Base-by-base conservation (phyloP, 2,888 invertebrate genomes). In the Itoplectis maculator region DNA sequence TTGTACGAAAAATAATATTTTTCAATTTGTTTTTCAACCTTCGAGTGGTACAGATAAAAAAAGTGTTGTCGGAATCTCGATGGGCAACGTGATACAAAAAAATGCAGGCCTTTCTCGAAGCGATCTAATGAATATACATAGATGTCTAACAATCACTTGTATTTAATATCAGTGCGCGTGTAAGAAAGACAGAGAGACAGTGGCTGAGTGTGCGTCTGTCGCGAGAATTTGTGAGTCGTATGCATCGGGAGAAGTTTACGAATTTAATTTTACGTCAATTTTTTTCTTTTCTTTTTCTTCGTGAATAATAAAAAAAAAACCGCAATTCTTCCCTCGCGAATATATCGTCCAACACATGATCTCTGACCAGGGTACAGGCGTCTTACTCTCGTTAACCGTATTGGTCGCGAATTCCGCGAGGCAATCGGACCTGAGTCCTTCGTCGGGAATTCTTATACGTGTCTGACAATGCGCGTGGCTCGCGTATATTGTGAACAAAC, bases 311-410 rank as follows among this genome's bases (percentile, higher is more conserved):
- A 4, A 68, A 68, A 37, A n/a, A n/a, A n/a, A n/a, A n/a, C n/a
- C 5, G 29, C 15, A 37, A 72, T 54, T 66, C 11, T 35, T 82
- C 68, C 35, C 49, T 49, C 35, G 37, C 37, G 7, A 79, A 66
- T 81, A 76, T n/a, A 82, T 82, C 78, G 81, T 83, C 74, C 70
- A 81, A 23, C 74, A 66, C 68, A 81, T 75, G 83, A 83, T 85
- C 83, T 85, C 83, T 59, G 74, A 83, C 23, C 79, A 80, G 75
- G 82, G 61, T 84, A 79, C 73, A 78, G 49, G 72, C 75, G 75
- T 75, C 56, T 72, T 77, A 76, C 66, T 47, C 70, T 73, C 45
- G 51, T 42, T 42, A 45, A 78, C 42, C 66, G 73, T 56, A 20
- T 59, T 80, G 49, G 70, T 70, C 80, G 47, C 56, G 66, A 61